These are phyloP conservation scores for Talpa occidentalis DNA, from an alignment of 2,113 vertebrate genomes.

Conservation along the genomic window DNA sequence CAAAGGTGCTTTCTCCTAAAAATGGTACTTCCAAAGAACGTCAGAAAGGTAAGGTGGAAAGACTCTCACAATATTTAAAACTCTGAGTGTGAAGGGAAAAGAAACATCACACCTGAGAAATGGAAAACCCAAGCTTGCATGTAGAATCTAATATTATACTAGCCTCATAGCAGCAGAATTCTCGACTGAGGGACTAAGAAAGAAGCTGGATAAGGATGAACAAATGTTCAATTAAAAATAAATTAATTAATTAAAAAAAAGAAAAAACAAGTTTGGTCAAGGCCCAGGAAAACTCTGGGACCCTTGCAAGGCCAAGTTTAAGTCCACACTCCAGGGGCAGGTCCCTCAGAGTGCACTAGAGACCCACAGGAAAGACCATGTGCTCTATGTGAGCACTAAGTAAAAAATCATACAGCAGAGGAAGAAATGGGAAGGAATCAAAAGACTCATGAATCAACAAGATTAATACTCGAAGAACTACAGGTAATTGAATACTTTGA, in stretches of 20 bases:
- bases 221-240: no score
- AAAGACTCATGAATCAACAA: background rate
- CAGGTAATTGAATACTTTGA: background rate
- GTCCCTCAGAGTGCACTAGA: background rate
- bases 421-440: background rate
- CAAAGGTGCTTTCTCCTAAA: background rate
- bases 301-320: background rate
- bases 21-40: background rate
- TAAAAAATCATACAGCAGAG: background rate
- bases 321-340: background rate
- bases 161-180: background rate
- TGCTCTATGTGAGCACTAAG: background rate
- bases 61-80: background rate
- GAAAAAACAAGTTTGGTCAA: background rate
- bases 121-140: background rate
- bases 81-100: background rate
- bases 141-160: background rate
- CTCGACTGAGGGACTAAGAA: background rate
- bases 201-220: background rate
- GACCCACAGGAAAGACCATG: background rate
- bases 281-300: background rate
- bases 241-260: background rate
- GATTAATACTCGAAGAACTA: background rate
- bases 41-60: background rate
- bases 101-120: slow-evolving; percentile 5